phyloP scores from a whole-genome alignment of 2,888 invertebrate genomes.

The Standfussiana lucernea region DNA sequence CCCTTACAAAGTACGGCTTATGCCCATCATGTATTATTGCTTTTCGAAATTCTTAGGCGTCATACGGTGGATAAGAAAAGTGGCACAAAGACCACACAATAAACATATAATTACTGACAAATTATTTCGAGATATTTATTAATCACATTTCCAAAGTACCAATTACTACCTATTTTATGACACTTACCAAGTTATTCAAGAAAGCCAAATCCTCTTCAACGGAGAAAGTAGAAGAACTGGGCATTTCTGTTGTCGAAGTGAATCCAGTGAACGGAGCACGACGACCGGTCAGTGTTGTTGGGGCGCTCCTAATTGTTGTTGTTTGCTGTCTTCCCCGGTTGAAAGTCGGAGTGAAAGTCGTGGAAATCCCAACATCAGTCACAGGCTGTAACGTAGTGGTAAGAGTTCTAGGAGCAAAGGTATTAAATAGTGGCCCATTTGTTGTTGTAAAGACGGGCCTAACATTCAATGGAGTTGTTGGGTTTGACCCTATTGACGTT shows the following conservation, averaged over 20 bases:
- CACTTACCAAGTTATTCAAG: conserved; percentile 91
- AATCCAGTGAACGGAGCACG: conserved; percentile 73
- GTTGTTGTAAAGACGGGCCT: conserved; percentile 83
- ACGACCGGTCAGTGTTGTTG: conserved; percentile 73
- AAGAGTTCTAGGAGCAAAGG: conserved; percentile 78
- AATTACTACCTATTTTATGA: not conserved
- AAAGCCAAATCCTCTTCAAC: conserved; percentile 91
- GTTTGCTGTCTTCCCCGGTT: conserved; percentile 77
- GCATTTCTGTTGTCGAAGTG: conserved; percentile 83
- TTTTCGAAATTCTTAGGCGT: not conserved
- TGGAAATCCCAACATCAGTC: conserved; percentile 83
- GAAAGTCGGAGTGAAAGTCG: conserved; percentile 80
- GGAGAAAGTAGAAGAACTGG: conserved; percentile 87
- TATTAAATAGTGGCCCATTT: conserved; percentile 74
- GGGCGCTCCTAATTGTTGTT: conserved; percentile 73
- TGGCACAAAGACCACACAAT: too few relatives aligned
- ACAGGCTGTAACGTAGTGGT: conserved; percentile 77
- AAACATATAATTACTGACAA: too few relatives aligned
- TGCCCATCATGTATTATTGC: not conserved
- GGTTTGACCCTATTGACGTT: conserved; percentile 82
- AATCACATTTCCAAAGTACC: not conserved
- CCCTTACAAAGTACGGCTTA: not conserved
- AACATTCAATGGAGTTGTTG: conserved; percentile 82
- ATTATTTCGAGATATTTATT: not conserved
- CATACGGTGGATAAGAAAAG: not conserved